Evolutionary conservation across 2,113 vertebrate genomes (phyloP).

Genomic region (Heterocephalus glaber): DNA sequence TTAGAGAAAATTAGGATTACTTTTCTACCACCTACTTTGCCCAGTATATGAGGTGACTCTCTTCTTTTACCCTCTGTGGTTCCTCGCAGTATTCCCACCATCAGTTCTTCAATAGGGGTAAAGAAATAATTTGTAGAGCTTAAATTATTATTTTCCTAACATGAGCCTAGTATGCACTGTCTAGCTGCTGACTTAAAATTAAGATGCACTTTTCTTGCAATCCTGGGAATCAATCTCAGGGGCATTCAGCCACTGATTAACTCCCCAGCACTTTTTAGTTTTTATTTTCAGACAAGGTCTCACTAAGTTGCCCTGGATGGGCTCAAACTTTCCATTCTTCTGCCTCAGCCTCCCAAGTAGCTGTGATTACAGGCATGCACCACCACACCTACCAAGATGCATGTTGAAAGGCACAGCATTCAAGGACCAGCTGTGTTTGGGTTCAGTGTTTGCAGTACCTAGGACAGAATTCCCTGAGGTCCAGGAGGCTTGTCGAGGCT

Average conservation of each 20-base stretch:
- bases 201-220: neutral
- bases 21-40: neutral
- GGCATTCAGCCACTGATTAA: neutral
- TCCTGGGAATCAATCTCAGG: neutral
- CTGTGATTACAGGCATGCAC: neutral
- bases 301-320: neutral
- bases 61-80: fast-evolving
- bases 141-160: neutral
- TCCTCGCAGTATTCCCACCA: no score
- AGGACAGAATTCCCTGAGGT: neutral
- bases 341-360: neutral
- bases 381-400: neutral
- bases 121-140: neutral
- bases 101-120: neutral
- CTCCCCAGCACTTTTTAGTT: neutral
- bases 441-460: fast-evolving
- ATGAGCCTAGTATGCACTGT: no score
- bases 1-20: neutral
- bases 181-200: neutral
- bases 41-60: neutral
- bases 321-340: neutral
- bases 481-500: neutral
- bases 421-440: neutral
- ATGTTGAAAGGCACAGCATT: neutral
- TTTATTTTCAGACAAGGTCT: neutral